Conservation (phyloP, 2,797 vertebrate genomes). For the Helicolenus hilgendorfi region DNA sequence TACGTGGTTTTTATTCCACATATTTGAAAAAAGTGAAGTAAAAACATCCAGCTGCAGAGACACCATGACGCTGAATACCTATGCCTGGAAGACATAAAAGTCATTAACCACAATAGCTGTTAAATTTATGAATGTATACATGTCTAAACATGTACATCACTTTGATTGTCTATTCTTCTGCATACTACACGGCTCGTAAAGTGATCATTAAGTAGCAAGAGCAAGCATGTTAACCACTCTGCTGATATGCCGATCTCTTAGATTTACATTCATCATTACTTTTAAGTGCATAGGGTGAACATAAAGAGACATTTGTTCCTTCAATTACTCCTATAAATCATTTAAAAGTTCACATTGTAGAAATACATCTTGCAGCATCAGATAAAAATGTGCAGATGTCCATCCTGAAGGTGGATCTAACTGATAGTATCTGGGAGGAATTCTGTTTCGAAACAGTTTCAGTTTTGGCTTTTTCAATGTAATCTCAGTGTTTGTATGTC, state of each 20-base stretch:
- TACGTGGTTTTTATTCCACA: background rate
- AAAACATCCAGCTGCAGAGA: conserved; percentile 1
- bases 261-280: background rate
- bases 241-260: background rate
- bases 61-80: background rate
- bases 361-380: background rate
- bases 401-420: background rate
- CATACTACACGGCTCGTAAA: background rate
- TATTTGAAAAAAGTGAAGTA: background rate
- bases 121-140: too few relatives aligned
- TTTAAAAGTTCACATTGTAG: background rate
- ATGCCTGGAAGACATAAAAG: background rate
- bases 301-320: background rate
- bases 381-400: conserved; percentile 5
- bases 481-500: background rate
- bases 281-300: background rate
- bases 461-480: background rate
- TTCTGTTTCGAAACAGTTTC: background rate
- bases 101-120: background rate
- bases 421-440: background rate
- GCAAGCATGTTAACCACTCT: background rate
- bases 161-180: background rate
- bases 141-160: background rate
- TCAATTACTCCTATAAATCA: background rate
- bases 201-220: background rate